phyloP scores from a whole-genome alignment of 2,113 vertebrate species.

The Corythornis vintsioides region DNA sequence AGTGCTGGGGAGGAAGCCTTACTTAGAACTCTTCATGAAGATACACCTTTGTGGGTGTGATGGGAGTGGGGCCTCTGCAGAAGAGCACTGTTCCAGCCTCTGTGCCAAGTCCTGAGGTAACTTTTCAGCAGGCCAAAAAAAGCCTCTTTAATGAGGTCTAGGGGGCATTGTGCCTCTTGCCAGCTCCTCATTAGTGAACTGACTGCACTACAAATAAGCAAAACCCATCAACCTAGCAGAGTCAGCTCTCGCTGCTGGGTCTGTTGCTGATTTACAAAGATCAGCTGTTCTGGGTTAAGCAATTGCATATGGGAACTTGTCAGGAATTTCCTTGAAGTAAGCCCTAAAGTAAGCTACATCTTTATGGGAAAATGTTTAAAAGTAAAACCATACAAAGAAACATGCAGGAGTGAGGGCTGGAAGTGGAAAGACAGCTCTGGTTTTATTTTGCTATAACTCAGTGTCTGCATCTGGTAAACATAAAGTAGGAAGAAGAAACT shows the following conservation, averaged over 20 bases:
- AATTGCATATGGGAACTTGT: slow-evolving; percentile 14
- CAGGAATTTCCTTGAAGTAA: slow-evolving; percentile 50
- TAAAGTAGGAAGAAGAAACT: not conserved
- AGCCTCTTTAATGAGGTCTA: not conserved
- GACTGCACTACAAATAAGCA: not conserved
- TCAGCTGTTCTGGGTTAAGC: slow-evolving; percentile 57
- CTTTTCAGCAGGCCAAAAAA: not conserved
- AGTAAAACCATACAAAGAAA: slow-evolving; percentile 54
- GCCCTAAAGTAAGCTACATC: slow-evolving; percentile 63
- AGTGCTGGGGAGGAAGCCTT: not conserved
- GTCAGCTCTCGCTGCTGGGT: not conserved
- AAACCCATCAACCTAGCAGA: not conserved
- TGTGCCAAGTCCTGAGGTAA: not conserved
- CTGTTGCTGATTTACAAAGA: slow-evolving; percentile 41
- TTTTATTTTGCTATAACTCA: not conserved
- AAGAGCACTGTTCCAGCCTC: not conserved
- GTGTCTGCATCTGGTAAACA: not conserved
- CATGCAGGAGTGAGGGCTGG: not conserved
- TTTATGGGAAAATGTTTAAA: slow-evolving; percentile 43
- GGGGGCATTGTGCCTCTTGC: not conserved
- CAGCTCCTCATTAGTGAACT: slow-evolving; percentile 14
- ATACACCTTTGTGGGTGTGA: accelerated
- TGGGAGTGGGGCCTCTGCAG: accelerated
- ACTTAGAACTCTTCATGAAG: not conserved
- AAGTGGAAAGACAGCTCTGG: not conserved